Evolutionary conservation across 2,113 vertebrate genomes (phyloP).

Genomic region (Heterocephalus glaber): DNA sequence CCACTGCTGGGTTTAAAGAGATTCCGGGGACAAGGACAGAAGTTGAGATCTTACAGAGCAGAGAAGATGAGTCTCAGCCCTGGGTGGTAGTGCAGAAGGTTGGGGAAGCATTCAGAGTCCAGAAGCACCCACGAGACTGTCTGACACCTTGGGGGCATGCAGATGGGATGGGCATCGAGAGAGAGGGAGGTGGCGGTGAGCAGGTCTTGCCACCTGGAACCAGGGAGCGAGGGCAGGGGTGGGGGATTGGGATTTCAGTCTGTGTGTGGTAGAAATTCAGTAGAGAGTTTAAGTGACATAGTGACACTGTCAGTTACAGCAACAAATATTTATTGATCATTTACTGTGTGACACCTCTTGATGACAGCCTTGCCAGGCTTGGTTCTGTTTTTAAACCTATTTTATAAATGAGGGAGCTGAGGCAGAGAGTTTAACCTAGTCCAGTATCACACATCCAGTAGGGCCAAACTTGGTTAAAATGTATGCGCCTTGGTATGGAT

Average conservation of each 20-base stretch:
- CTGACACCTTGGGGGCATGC: rapidly evolving
- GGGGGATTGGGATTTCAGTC: not conserved
- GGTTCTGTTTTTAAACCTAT: not conserved
- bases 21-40: not conserved
- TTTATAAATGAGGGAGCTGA: not conserved
- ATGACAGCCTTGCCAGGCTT: not conserved
- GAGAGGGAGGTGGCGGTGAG: not conserved
- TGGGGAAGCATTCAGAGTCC: not conserved
- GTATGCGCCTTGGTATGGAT: not conserved
- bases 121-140: too few species aligned
- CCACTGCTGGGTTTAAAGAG: not conserved
- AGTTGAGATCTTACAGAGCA: not conserved
- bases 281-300: not conserved
- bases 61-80: not conserved
- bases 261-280: not conserved
- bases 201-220: not conserved
- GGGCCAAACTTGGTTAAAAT: not conserved
- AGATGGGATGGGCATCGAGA: not conserved
- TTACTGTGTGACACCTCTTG: not conserved
- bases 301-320: not conserved
- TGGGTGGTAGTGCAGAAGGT: not conserved
- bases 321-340: not conserved
- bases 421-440: not conserved
- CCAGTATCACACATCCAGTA: not conserved
- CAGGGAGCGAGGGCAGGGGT: not conserved